These are phyloP conservation scores for Cotesia congregata DNA, from an alignment of 2,888 invertebrate genomes.

Conservation along the genomic window DNA sequence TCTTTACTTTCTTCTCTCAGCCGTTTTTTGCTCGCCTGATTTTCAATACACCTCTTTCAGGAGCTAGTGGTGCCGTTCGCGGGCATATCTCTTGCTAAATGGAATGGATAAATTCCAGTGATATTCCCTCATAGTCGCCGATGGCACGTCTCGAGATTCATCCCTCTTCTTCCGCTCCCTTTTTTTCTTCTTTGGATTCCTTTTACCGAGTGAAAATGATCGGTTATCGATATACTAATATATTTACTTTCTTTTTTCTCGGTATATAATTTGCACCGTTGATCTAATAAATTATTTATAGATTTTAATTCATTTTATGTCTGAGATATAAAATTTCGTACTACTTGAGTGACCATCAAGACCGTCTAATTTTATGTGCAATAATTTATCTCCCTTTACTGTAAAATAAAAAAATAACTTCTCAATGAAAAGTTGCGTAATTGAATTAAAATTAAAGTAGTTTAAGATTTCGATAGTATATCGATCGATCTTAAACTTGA, in stretches of 20 bases:
- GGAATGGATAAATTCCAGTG: conserved; percentile 57
- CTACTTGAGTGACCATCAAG: no score
- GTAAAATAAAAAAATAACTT: conserved; percentile 38
- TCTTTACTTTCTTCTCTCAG: background rate
- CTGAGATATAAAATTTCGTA: no score
- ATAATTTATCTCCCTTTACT: no score
- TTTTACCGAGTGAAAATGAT: background rate
- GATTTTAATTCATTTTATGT: no score
- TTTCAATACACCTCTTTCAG: conserved; percentile 18
- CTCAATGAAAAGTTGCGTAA: conserved; percentile 30
- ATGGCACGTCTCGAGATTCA: conserved; percentile 11
- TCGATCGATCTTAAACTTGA: conserved; percentile 14
- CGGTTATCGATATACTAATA: conserved; percentile 7
- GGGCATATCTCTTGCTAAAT: conserved; percentile 59
- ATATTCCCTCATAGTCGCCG: background rate
- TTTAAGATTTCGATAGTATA: conserved; percentile 13
- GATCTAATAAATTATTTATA: no score
- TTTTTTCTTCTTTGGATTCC: background rate
- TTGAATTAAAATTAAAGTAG: conserved; percentile 9
- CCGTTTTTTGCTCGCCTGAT: conserved; percentile 14
- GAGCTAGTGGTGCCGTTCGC: conserved; percentile 7
- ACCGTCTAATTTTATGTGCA: no score
- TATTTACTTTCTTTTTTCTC: background rate
- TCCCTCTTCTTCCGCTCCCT: background rate
- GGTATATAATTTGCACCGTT: no score